These are phyloP conservation scores for Liasis olivaceus DNA, from an alignment of 2,797 vertebrate species.

Conservation along the genomic window DNA sequence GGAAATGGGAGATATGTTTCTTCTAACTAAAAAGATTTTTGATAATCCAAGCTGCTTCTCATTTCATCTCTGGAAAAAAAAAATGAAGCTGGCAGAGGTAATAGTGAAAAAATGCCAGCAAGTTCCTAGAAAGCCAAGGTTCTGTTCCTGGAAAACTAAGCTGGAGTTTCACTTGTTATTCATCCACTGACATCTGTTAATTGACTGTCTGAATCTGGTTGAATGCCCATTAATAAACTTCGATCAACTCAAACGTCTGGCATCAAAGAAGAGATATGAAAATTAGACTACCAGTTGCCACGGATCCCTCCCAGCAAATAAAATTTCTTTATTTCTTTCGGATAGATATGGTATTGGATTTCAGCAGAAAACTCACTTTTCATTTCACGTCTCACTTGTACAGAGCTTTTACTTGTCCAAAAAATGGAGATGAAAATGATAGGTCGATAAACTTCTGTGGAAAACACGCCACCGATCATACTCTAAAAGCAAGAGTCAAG, in stretches of 20 bases:
- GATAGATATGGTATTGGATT: not conserved
- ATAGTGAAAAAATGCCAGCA: not conserved
- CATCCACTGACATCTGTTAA: not conserved
- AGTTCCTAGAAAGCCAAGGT: rapidly evolving
- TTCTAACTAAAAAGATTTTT: not conserved
- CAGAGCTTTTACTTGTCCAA: not conserved
- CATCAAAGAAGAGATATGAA: not conserved
- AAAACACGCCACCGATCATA: not conserved
- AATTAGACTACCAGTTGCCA: not conserved
- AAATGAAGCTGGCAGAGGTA: not conserved
- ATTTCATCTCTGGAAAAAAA: not conserved
- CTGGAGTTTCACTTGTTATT: not conserved
- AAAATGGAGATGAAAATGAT: not conserved
- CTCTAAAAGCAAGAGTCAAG: not conserved
- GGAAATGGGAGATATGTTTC: not conserved
- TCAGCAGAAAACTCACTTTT: not conserved
- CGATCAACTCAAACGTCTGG: not conserved
- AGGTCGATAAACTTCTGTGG: not conserved
- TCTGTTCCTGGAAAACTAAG: not conserved
- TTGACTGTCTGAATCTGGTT: not conserved
- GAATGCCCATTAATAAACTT: not conserved
- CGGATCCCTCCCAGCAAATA: not conserved
- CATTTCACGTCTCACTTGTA: not conserved
- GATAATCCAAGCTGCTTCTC: rapidly evolving
- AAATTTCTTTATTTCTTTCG: not conserved